phyloP scores from a whole-genome alignment of 2,797 vertebrate genomes.

The Pseudomugil tenellus region DNA sequence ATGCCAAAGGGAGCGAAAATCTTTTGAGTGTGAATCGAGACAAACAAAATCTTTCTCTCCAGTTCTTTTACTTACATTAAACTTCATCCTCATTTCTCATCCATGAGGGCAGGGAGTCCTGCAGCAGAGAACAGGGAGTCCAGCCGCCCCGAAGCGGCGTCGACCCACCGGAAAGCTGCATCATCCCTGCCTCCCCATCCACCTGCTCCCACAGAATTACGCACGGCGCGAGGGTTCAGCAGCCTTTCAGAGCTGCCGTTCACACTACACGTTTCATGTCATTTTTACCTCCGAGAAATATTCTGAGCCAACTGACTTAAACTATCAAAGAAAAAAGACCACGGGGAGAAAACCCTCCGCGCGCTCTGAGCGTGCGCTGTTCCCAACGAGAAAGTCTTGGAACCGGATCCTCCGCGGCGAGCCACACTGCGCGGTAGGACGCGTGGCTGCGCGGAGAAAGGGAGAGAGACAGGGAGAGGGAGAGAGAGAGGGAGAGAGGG shows the following conservation, averaged over 20 bases:
- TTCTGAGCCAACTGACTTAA: slow-evolving; percentile 9
- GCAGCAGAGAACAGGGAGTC: slow-evolving; percentile 8
- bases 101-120: slow-evolving; percentile 22
- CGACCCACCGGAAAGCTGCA: slow-evolving; percentile 44
- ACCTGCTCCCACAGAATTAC: slow-evolving; percentile 63
- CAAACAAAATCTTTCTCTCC: too few relatives aligned
- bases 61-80: slow-evolving; percentile 57
- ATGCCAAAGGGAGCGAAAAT: background rate
- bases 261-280: slow-evolving; percentile 20
- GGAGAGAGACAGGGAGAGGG: slow-evolving; percentile 19
- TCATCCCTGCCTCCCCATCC: slow-evolving; percentile 60
- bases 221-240: slow-evolving; percentile 34
- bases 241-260: slow-evolving; percentile 15
- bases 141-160: slow-evolving; percentile 22
- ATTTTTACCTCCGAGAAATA: slow-evolving; percentile 18
- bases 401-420: slow-evolving; percentile 18
- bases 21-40: background rate
- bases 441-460: slow-evolving; percentile 4
- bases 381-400: slow-evolving; percentile 29
- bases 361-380: slow-evolving; percentile 37
- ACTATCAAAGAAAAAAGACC: background rate
- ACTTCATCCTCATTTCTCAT: slow-evolving; percentile 35
- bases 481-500: slow-evolving; percentile 12
- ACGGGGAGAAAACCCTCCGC: background rate
- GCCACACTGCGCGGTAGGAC: slow-evolving; percentile 17